phyloP scores from a whole-genome alignment of 1,140 invertebrate species.

The Drosophila persimilis region DNA sequence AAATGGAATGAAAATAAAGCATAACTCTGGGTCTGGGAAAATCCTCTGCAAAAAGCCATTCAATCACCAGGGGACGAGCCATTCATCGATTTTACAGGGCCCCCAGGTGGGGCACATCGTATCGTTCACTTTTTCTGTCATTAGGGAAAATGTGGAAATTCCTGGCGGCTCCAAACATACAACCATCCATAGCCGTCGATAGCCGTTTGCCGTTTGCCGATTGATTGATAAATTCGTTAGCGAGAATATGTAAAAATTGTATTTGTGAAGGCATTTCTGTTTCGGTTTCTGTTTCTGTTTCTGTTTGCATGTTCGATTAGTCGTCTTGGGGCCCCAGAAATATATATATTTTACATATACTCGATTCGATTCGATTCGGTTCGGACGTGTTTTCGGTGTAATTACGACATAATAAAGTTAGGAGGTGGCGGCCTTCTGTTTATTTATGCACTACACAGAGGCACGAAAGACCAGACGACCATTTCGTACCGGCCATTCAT shows the following conservation, averaged over 20 bases:
- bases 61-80: too few relatives aligned
- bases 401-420: slow-evolving; percentile 19
- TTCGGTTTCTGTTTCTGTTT: slow-evolving; percentile 18
- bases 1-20: too few relatives aligned
- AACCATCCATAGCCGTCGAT: slow-evolving; percentile 12
- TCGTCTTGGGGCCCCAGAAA: slow-evolving; percentile 21
- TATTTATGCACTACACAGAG: slow-evolving; percentile 64
- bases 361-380: slow-evolving; percentile 16
- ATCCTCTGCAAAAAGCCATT: too few relatives aligned
- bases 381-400: slow-evolving; percentile 23
- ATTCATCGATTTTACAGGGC: slow-evolving; percentile 22
- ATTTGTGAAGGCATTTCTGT: background rate
- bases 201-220: background rate
- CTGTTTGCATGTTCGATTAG: slow-evolving; percentile 55
- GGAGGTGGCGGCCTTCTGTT: slow-evolving; percentile 31
- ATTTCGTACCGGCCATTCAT: slow-evolving; percentile 50
- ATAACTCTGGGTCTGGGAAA: too few relatives aligned
- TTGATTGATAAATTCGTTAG: slow-evolving; percentile 77
- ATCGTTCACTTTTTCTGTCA: slow-evolving; percentile 14
- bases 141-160: slow-evolving; percentile 35
- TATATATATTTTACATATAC: slow-evolving; percentile 14
- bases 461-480: slow-evolving; percentile 27
- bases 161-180: background rate
- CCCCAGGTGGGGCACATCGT: background rate
- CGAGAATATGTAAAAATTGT: slow-evolving; percentile 50